These are phyloP conservation scores for Thalassophryne amazonica DNA, from an alignment of 2,797 vertebrate species.

Conservation along the genomic window DNA sequence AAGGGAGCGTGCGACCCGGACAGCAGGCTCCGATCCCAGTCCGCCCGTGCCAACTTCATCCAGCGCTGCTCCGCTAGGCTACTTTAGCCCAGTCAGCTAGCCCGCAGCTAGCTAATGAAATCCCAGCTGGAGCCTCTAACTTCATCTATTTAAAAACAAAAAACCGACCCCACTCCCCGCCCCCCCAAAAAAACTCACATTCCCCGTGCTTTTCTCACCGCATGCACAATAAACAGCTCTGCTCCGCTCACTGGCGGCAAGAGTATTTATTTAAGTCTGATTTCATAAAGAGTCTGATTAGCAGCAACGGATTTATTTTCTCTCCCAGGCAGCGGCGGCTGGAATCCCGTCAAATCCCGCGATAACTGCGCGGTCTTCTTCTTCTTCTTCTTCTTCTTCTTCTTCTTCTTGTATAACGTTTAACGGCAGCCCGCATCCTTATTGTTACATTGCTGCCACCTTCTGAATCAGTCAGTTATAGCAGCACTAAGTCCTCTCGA, in stretches of 20 bases:
- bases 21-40: slow-evolving; percentile 21
- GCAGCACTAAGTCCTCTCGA: no score
- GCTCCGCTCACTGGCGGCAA: slow-evolving; percentile 10
- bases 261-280: slow-evolving; percentile 21
- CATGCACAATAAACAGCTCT: slow-evolving; percentile 13
- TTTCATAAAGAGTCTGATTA: slow-evolving; percentile 66
- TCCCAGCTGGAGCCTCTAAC: slow-evolving; percentile 33
- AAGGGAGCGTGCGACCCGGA: slow-evolving; percentile 10
- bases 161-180: no score
- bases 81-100: slow-evolving; percentile 51
- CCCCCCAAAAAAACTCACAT: background rate
- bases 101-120: slow-evolving; percentile 51
- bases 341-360: slow-evolving; percentile 72
- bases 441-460: no score
- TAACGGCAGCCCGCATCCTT: no score
- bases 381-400: no score
- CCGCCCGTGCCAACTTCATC: slow-evolving; percentile 66
- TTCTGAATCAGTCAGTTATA: no score
- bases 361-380: slow-evolving; percentile 51
- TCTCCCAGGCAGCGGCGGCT: no score
- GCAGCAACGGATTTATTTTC: slow-evolving; percentile 68
- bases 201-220: slow-evolving; percentile 6
- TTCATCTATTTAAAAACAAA: slow-evolving; percentile 15
- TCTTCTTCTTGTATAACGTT: no score
- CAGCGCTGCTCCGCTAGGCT: slow-evolving; percentile 53